Evolutionary conservation across 2,113 vertebrate species (phyloP), one percentile per base, ranked within the genome.

Genomic region (Corvus moneduloides): DNA sequence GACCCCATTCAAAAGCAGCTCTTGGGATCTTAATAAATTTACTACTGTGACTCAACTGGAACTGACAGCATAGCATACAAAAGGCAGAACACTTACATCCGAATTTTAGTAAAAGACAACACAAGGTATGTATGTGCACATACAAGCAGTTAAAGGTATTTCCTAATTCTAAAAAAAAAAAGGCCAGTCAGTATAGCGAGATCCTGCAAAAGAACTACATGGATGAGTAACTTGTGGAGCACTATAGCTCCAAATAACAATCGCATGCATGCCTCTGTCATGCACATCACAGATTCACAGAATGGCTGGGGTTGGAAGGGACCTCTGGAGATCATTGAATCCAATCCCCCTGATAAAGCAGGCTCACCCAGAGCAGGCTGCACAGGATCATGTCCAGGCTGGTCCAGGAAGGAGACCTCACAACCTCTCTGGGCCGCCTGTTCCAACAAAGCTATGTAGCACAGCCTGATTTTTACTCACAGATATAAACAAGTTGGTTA

Each of bases 1-100:
- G 56, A 91, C 92, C 52, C 95, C 96, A 96, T 96, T 96, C 84
- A 84, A 97, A 97, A 96, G 87, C 84, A 97, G 73, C 93, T 97
- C 41, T 95, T 75, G 54, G 75, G 71, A 63, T 95, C 89, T 93
- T 96, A 84, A 94, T 84, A 96, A 91, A 91, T 96, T 96, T 94
- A 94, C 93, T 95, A 82, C 94, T 87, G 61, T 91, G 93, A 87
- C 84, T 80, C 66, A 79, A 41, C 12, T 27, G 37, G 54, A 84
- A 87, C 55, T 64, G 46, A 82, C 22, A 93, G 48, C 1, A 2
- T 5, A 44, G 18, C 52, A 66, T 5, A 75, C 9, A 61, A 87
- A 84, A 68, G 13, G 39, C 48, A 61, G 33, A 85, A 56, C 28
- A 87, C 46, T 73, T 61, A 64, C 33, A 76, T 27, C 7, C 1